Conservation (phyloP, 2,888 invertebrate genomes). For the Adelphocoris suturalis region DNA sequence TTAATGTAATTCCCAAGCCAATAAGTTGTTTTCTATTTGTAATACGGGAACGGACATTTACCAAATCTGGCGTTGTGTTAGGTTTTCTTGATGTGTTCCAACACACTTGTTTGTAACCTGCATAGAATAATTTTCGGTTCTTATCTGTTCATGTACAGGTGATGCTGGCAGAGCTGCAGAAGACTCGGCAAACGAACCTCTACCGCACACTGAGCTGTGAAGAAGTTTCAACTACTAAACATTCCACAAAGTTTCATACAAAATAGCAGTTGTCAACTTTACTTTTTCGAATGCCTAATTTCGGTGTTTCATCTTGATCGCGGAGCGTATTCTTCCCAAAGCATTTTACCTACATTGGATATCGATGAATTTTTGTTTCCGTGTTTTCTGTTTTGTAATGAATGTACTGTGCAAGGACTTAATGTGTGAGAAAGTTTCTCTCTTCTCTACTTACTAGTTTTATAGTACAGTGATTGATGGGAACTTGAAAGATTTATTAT, state of each 20-base stretch:
- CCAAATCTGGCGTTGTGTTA: too few relatives aligned
- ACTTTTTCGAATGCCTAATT: not conserved
- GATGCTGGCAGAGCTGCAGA: not conserved
- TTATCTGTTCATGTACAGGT: too few relatives aligned
- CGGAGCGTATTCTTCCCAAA: not conserved
- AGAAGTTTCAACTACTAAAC: not conserved
- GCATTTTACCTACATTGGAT: not conserved
- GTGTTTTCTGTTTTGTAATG: not conserved
- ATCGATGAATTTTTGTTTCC: not conserved
- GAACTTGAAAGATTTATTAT: slow-evolving; percentile 51
- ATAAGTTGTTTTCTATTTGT: too few relatives aligned
- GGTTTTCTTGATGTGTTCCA: too few relatives aligned
- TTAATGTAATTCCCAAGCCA: too few relatives aligned
- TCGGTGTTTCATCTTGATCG: slow-evolving; percentile 13
- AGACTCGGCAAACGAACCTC: not conserved
- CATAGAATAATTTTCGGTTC: too few relatives aligned
- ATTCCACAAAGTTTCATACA: slow-evolving; percentile 34
- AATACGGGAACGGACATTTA: too few relatives aligned
- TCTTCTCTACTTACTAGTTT: slow-evolving; percentile 66
- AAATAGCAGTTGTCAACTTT: slow-evolving; percentile 22
- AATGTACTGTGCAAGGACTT: slow-evolving; percentile 17
- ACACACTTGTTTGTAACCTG: too few relatives aligned
- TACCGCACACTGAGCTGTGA: slow-evolving; percentile 50
- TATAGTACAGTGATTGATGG: slow-evolving; percentile 68
- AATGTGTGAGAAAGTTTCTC: slow-evolving; percentile 57